phyloP scores from a whole-genome alignment of 2,113 vertebrate species.

The Laterallus jamaicensis region DNA sequence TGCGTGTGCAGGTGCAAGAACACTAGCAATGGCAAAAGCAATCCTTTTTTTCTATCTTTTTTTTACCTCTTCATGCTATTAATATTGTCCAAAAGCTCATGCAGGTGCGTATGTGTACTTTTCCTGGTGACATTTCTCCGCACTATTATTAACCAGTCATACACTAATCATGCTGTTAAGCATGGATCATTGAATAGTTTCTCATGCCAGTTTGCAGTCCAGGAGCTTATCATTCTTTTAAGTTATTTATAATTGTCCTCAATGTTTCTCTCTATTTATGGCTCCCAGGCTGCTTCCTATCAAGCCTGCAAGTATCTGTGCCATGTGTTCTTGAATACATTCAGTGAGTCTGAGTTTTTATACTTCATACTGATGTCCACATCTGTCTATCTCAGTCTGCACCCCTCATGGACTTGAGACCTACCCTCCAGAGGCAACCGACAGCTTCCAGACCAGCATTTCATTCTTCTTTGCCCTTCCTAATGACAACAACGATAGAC shows the following conservation, averaged over 20 bases:
- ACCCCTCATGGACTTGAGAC: background rate
- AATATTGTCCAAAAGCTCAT: background rate
- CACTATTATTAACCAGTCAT: conserved; percentile 53
- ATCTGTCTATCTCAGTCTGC: background rate
- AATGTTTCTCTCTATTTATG: conserved; percentile 42
- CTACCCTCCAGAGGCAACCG: background rate
- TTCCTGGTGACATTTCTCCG: background rate
- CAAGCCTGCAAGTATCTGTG: background rate
- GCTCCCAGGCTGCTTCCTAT: conserved; percentile 13
- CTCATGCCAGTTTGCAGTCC: conserved; percentile 38
- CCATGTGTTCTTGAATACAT: background rate
- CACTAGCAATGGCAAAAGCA: background rate
- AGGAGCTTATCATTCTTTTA: conserved; percentile 40
- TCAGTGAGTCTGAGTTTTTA: background rate
- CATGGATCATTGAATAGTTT: conserved; percentile 45
- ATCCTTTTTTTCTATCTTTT: background rate
- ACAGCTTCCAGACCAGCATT: background rate
- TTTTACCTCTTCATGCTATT: background rate
- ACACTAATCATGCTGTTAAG: conserved; percentile 34
- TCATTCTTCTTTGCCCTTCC: background rate
- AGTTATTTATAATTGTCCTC: conserved; percentile 52
- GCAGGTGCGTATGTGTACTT: background rate
- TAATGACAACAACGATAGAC: background rate
- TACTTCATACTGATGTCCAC: background rate
- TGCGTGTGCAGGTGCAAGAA: background rate